Evolutionary conservation across 2,797 vertebrate genomes (phyloP), one percentile per base, ranked within the genome.

Genomic region (Myripristis jacobus): DNA sequence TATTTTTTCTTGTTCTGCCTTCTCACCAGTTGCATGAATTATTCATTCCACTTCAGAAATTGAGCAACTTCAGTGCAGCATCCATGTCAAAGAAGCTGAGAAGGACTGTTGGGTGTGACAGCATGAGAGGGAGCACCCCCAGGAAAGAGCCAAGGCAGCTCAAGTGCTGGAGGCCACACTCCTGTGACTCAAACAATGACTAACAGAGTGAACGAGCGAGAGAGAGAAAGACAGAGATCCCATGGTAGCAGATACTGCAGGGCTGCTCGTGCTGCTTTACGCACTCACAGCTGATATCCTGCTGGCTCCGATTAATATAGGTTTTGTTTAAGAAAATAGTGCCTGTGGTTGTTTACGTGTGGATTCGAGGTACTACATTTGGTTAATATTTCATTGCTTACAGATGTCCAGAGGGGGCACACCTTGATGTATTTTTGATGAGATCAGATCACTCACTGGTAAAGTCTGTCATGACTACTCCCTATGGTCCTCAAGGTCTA

Each of bases 361-460:
- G 52, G 36, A 52, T 64, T 18, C 65, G 53, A 15, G 0, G 52
- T 54, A 31, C 72, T 73, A 41, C 54, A 31, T 85, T 84, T 85
- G 66, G 55, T 92, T 84, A 87, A 88, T 90, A 82, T 88, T 82
- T 90, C 38, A 89, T 87, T 73, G 75, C 76, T 59, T 72, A 81
- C 73, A 82, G 79, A 80, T 69, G 77, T 78, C 84, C 66, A 13
- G 66, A 82, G 85, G 83, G 80, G 77, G 69, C 86, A 84, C 77
- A 80, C 77, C 79, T 79, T 88, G 85, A 90, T 93, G 80, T 89
- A 82, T 90, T 89, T 90, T 92, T 90, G 74, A 90, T 84, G 77
- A 89, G 84, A 66, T 77, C 70, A 73, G 59, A 88, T 83, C 68
- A 77, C 69, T 70, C 77, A 60, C 59, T 29, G 6, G 18, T 24